These are phyloP conservation scores for Caenorhabditis afra DNA, from an alignment of 2,888 invertebrate species.

Conservation along the genomic window DNA sequence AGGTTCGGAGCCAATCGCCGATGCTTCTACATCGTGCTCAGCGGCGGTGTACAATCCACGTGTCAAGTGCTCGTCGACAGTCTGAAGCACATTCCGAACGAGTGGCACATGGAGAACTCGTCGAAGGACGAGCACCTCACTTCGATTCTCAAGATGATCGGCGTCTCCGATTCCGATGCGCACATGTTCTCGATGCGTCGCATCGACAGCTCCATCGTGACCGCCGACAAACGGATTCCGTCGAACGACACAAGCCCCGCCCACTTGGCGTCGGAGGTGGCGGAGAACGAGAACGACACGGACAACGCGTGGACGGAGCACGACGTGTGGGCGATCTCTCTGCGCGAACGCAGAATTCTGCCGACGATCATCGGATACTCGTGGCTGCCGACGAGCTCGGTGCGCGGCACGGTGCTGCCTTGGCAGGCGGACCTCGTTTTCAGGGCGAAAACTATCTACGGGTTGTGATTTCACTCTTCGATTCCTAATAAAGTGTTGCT, in stretches of 20 bases:
- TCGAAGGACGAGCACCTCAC: constrained; percentile 67
- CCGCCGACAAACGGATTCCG: constrained; percentile 47
- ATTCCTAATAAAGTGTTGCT: neutral
- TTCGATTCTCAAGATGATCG: constrained; percentile 63
- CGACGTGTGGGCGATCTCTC: constrained; percentile 71
- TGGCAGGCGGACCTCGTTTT: constrained; percentile 53
- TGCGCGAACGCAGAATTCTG: constrained; percentile 56
- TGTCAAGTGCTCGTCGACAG: constrained; percentile 58
- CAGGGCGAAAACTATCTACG: constrained; percentile 54
- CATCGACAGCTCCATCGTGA: constrained; percentile 60
- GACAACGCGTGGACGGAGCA: constrained; percentile 80
- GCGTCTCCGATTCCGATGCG: constrained; percentile 65
- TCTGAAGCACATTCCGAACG: constrained; percentile 66
- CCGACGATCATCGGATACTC: constrained; percentile 41
- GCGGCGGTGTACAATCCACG: constrained; percentile 38
- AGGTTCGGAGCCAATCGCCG: constrained; percentile 78
- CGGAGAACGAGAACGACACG: constrained; percentile 72
- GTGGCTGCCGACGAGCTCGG: constrained; percentile 41
- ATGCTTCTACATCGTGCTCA: constrained; percentile 70
- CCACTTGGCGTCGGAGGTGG: constrained; percentile 56
- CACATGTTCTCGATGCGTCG: constrained; percentile 67
- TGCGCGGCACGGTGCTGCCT: constrained; percentile 29
- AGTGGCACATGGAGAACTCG: constrained; percentile 68
- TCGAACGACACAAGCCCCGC: constrained; percentile 63
- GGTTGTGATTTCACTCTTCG: constrained; percentile 32